Conservation (phyloP, 2,113 vertebrate species). For the Sinosuthora webbiana region DNA sequence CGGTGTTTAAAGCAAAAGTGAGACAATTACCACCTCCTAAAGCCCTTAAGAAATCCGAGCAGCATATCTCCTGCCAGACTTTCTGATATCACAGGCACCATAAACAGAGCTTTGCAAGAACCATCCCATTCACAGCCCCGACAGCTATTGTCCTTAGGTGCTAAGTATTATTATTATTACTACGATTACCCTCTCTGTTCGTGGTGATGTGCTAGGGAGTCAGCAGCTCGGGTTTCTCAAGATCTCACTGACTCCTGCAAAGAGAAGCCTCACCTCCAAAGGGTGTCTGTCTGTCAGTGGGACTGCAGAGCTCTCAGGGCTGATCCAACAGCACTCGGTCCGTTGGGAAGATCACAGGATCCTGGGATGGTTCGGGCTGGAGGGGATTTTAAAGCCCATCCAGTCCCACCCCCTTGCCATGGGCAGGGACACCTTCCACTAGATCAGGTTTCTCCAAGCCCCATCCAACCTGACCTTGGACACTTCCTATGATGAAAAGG, state of each 20-base stretch:
- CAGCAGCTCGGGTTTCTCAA: neutral
- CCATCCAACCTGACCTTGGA: neutral
- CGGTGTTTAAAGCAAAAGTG: constrained; percentile 15
- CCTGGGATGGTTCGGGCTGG: neutral
- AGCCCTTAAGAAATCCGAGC: neutral
- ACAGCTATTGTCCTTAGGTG: neutral
- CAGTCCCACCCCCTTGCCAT: neutral
- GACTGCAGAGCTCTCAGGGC: neutral
- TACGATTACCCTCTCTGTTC: neutral
- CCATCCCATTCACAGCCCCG: neutral
- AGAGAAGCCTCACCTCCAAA: neutral
- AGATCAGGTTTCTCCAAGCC: neutral
- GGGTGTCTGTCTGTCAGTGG: too few relatives aligned
- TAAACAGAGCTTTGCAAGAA: neutral
- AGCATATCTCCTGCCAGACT: constrained; percentile 16
- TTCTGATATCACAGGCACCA: constrained; percentile 10
- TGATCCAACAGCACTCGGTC: neutral
- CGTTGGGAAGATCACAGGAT: neutral
- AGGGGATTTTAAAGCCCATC: neutral
- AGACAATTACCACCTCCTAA: constrained; percentile 49
- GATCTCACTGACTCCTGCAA: neutral
- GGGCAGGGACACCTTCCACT: neutral
- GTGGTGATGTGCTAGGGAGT: neutral
- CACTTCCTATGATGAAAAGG: neutral
- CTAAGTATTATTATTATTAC: neutral